Conservation (phyloP, 2,113 vertebrate species). For the Rhodinocichla rosea region DNA sequence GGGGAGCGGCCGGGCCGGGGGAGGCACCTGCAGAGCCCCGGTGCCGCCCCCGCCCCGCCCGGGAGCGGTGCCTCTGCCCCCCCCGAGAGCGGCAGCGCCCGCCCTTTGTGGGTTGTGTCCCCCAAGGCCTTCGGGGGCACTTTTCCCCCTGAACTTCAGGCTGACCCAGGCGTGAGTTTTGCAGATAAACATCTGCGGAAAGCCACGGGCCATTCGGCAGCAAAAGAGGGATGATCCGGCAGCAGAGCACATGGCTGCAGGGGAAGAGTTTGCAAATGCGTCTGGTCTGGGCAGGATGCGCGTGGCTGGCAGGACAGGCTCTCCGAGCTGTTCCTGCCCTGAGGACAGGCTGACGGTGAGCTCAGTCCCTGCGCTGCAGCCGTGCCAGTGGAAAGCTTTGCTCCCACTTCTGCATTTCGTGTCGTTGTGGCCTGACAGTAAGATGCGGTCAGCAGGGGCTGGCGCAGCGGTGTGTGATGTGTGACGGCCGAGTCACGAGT, state of each 20-base stretch:
- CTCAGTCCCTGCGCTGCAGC: not conserved
- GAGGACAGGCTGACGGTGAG: not conserved
- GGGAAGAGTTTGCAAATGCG: not conserved
- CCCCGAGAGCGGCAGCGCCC: fast-evolving
- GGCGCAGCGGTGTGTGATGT: fast-evolving
- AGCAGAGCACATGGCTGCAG: not conserved
- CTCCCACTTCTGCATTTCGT: conserved; percentile 31
- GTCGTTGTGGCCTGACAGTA: not conserved
- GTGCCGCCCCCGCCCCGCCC: fast-evolving
- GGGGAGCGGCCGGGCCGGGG: not conserved
- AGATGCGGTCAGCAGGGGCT: not conserved
- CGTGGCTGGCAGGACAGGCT: not conserved
- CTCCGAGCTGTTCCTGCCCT: not conserved
- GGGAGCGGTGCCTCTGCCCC: not conserved
- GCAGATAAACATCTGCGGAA: not conserved
- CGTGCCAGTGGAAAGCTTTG: not conserved
- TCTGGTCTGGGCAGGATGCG: not conserved
- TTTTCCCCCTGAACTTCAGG: not conserved
- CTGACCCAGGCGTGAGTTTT: not conserved
- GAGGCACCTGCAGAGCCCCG: not conserved
- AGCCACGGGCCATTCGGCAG: not conserved
- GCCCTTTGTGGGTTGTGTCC: not conserved
- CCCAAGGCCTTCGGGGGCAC: not conserved
- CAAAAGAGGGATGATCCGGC: not conserved
- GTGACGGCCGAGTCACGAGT: not conserved